These are phyloP conservation scores for Hydrozoanthus tunicans DNA, from an alignment of 64 coral and sea anemone species.

Conservation along the genomic window DNA sequence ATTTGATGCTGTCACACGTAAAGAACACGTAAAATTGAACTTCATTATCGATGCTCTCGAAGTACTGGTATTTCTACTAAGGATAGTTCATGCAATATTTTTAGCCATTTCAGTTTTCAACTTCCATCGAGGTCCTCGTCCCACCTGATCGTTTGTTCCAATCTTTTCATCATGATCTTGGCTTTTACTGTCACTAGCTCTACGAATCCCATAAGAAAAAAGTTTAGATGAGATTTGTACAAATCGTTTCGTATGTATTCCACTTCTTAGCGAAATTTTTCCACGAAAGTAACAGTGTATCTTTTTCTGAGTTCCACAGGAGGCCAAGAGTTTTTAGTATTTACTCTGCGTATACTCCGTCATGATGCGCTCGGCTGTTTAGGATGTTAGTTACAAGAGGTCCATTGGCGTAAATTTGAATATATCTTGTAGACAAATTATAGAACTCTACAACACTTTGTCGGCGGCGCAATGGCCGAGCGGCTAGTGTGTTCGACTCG, in stretches of 20 bases:
- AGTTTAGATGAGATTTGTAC: neutral
- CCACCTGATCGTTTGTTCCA: neutral
- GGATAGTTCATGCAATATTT: neutral
- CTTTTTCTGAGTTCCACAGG: neutral
- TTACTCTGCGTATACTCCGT: neutral
- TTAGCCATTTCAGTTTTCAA: constrained; percentile 6
- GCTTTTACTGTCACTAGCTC: neutral
- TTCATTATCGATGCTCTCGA: neutral
- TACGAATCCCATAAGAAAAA: neutral
- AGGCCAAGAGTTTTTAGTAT: neutral
- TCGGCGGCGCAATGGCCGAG: too few relatives aligned
- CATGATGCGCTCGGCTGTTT: neutral
- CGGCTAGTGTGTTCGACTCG: neutral
- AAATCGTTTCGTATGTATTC: neutral
- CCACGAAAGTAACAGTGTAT: neutral
- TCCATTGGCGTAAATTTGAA: constrained; percentile 53
- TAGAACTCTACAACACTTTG: neutral
- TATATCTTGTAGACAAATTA: constrained; percentile 39
- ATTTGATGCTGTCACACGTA: neutral
- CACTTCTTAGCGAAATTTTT: neutral
- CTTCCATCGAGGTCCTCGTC: neutral
- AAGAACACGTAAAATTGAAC: neutral
- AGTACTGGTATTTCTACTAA: constrained; percentile 26
- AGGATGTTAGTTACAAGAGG: constrained; percentile 1
- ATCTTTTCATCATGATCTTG: neutral